Conservation (phyloP, 2,888 invertebrate species). For the Poecilus cupreus region DNA sequence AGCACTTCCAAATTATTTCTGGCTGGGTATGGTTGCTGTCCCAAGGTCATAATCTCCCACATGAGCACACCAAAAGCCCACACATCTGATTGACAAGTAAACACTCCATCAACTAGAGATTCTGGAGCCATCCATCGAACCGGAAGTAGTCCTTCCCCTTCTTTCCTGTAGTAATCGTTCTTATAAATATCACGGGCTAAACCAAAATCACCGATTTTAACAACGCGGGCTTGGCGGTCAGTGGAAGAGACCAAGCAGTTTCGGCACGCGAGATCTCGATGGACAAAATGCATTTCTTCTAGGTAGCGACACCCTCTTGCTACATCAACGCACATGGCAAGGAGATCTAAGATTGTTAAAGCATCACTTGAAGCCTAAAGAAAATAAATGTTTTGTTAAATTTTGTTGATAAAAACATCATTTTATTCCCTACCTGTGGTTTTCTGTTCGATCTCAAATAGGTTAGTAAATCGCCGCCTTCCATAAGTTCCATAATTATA, state of each 20-base stretch:
- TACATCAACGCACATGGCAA: slow-evolving; percentile 96
- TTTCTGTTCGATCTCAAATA: slow-evolving; percentile 90
- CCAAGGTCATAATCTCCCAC: slow-evolving; percentile 98
- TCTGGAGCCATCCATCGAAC: slow-evolving; percentile 99
- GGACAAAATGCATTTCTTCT: slow-evolving; percentile 98
- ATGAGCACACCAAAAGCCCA: slow-evolving; percentile 96
- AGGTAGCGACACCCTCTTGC: slow-evolving; percentile 96
- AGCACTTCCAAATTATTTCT: slow-evolving; percentile 94
- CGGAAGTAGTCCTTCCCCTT: slow-evolving; percentile 91
- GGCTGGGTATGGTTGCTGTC: slow-evolving; percentile 97
- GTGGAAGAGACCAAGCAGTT: slow-evolving; percentile 93
- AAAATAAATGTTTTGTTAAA: neutral
- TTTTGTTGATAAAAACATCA: slow-evolving; percentile 54
- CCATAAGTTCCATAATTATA: slow-evolving; percentile 98
- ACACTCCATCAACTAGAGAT: slow-evolving; percentile 95
- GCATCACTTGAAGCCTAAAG: slow-evolving; percentile 78
- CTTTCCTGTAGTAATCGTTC: slow-evolving; percentile 97
- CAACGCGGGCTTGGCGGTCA: slow-evolving; percentile 82
- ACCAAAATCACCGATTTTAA: slow-evolving; percentile 99
- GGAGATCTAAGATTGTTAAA: slow-evolving; percentile 87
- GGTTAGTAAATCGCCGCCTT: slow-evolving; percentile 94
- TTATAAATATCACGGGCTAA: slow-evolving; percentile 97
- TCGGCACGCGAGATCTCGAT: slow-evolving; percentile 95
- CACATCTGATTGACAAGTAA: slow-evolving; percentile 97
- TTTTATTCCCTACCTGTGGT: slow-evolving; percentile 75